Base-by-base conservation (phyloP, 2,113 vertebrate genomes). In the Lophotis ruficrista region DNA sequence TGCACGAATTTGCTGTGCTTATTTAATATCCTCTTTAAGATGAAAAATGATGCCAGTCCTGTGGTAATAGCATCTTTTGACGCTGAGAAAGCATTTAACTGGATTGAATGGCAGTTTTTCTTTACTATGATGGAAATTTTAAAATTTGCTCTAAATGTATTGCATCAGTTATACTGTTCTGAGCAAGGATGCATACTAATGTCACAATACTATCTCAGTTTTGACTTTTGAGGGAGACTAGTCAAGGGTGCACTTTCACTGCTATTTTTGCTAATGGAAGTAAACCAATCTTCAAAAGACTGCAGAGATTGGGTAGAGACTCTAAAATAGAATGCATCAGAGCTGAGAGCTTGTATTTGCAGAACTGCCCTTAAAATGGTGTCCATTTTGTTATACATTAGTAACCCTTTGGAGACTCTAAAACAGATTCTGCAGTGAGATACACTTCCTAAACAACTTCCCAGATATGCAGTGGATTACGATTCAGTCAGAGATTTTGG, bases 1-100 rank as follows among this genome's bases (percentile, higher is more conserved):
- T 95, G 96, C 92, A 90, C 4, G 90, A 97, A 97, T 98, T 97
- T 97, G 91, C 95, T 95, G 94, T 96, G 97, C 97, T 98, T 98
- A 97, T 96, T 98, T 98, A 97, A 98, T 97, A 94, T 94, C 95
- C 95, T 95, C 96, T 97, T 98, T 97, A 98, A 97, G 97, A 97
- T 97, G 97, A 98, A 97, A 98, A 97, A 98, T 91, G 94, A 95
- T 96, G 89, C 94, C 90, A 91, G 97, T 92, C 95, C 83, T 93
- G 85, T 94, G 88, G 93, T 97, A 98, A 97, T 92, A 92, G 96
- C 96, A 94, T 97, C 95, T 97, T 98, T 95, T 96, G 97, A 97
- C 16, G 35, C 98, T 94, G 95, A 97, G 97, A 96, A 97, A 97
- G 97, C 97, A 92, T 96, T 97, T 96, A 94, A 58, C 50, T 78